Percentiles rank a stretch among this genome's conserved stretches.
These are phyloP conservation scores for Belonocnema kinseyi DNA, from an alignment of 1,140 invertebrate genomes.

Conservation along the genomic window DNA sequence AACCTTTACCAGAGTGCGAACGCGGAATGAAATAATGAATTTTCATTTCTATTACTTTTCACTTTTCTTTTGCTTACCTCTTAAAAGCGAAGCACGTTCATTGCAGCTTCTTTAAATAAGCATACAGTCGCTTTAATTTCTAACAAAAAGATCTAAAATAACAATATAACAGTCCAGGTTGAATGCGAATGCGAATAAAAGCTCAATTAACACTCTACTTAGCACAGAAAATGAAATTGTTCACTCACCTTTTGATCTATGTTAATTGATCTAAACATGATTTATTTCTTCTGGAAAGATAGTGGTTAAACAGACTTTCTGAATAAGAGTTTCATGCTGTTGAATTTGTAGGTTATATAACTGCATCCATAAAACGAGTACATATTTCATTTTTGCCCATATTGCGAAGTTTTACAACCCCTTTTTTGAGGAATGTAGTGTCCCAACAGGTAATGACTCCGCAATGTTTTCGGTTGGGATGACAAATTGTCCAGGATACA, in stretches of 20 bases:
- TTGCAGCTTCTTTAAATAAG: background rate
- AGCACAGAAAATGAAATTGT: too few relatives aligned
- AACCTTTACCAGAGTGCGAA: constrained; percentile 9
- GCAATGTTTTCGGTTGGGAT: constrained; percentile 18
- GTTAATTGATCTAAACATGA: too few relatives aligned
- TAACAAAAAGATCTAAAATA: background rate
- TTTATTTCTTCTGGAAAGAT: too few relatives aligned
- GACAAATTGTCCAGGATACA: constrained; percentile 24
- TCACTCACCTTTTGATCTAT: too few relatives aligned
- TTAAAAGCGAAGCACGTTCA: background rate
- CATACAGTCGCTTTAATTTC: background rate
- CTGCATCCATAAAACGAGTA: constrained; percentile 9
- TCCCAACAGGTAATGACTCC: constrained; percentile 20
- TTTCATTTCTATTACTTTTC: constrained; percentile 22
- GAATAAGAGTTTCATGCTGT: background rate
- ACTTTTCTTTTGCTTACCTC: background rate
- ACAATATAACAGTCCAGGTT: background rate
- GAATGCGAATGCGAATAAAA: too few relatives aligned
- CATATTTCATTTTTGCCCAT: constrained; percentile 18
- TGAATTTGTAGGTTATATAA: background rate
- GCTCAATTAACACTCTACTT: too few relatives aligned
- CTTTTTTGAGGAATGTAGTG: constrained; percentile 6
- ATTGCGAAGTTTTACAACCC: constrained; percentile 11
- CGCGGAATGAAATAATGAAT: constrained; percentile 9
- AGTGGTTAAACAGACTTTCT: too few relatives aligned